phyloP scores from a whole-genome alignment of 1,140 invertebrate genomes.

The Anastatus disparis region DNA sequence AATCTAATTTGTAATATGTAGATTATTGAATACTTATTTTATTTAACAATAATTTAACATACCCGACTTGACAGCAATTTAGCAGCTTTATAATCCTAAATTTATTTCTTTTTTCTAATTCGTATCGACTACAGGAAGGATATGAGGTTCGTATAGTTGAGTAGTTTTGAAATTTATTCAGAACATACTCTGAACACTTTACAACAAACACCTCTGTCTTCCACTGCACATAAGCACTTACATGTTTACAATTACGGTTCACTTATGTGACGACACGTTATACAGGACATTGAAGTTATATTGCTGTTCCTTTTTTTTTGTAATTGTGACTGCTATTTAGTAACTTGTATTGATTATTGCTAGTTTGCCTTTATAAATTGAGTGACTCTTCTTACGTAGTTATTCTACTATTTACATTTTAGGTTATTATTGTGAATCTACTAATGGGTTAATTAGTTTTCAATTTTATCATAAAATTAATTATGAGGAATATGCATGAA shows the following conservation, averaged over 20 bases:
- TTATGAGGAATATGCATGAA: too few relatives aligned
- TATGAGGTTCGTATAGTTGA: slow-evolving; percentile 73
- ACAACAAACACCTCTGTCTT: slow-evolving; percentile 25
- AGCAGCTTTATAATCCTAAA: slow-evolving; percentile 50
- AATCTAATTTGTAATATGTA: not conserved
- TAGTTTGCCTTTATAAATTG: slow-evolving; percentile 15
- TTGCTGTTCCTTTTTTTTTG: slow-evolving; percentile 9
- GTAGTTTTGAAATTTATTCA: slow-evolving; percentile 42
- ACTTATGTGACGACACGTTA: slow-evolving; percentile 11
- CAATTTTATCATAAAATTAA: not conserved
- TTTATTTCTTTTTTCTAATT: slow-evolving; percentile 56
- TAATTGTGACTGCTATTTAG: not conserved
- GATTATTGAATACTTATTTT: not conserved
- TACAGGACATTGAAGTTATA: slow-evolving; percentile 23
- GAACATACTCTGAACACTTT: not conserved
- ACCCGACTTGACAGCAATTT: not conserved
- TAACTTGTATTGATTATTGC: slow-evolving; percentile 12
- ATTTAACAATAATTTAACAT: slow-evolving; percentile 6
- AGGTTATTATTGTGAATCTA: not conserved
- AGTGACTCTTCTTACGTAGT: slow-evolving; percentile 25
- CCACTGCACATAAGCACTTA: slow-evolving; percentile 25
- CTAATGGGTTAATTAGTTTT: not conserved
- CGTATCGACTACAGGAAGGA: slow-evolving; percentile 71
- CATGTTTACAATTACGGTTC: not conserved
- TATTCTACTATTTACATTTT: not conserved